Conservation (phyloP, 2,113 vertebrate genomes). For the Pogonocichla stellata region DNA sequence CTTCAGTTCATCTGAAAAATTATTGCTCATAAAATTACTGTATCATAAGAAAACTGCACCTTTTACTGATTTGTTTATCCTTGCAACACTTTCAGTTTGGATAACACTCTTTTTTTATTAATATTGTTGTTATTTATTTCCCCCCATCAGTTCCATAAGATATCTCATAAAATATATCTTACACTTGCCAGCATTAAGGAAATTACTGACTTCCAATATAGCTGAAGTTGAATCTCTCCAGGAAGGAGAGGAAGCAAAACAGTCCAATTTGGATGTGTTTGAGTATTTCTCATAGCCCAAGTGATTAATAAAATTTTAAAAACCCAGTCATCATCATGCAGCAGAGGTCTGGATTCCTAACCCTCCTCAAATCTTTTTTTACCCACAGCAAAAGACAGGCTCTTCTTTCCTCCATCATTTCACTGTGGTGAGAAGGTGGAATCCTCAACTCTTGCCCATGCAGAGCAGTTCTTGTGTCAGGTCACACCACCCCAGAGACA, state of each 20-base stretch:
- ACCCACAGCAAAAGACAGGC: accelerated
- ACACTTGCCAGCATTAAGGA: neutral
- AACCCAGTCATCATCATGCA: neutral
- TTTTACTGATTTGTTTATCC: conserved; percentile 49
- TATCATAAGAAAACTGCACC: conserved; percentile 42
- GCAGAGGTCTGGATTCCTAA: neutral
- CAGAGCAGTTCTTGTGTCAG: neutral
- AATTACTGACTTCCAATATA: conserved; percentile 2
- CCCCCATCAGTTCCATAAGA: neutral
- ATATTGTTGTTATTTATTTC: conserved; percentile 43
- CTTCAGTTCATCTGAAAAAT: conserved; percentile 59
- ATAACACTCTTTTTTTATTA: conserved; percentile 19
- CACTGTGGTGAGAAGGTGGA: neutral
- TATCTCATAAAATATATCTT: conserved; percentile 14
- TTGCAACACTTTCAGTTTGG: conserved; percentile 1
- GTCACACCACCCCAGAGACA: neutral
- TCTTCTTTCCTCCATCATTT: neutral
- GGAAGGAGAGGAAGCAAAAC: neutral
- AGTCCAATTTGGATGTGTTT: neutral
- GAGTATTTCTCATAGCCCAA: neutral
- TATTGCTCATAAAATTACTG: conserved; percentile 56
- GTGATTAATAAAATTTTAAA: neutral
- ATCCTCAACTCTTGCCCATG: neutral
- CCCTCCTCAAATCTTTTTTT: neutral
- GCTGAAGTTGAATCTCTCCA: neutral